A percentile compares a stretch with the other conserved stretches of the same genome.
These are phyloP conservation scores for Xenotilapia caudafasciata DNA, from an alignment of 2,113 vertebrate genomes.

Conservation along the genomic window DNA sequence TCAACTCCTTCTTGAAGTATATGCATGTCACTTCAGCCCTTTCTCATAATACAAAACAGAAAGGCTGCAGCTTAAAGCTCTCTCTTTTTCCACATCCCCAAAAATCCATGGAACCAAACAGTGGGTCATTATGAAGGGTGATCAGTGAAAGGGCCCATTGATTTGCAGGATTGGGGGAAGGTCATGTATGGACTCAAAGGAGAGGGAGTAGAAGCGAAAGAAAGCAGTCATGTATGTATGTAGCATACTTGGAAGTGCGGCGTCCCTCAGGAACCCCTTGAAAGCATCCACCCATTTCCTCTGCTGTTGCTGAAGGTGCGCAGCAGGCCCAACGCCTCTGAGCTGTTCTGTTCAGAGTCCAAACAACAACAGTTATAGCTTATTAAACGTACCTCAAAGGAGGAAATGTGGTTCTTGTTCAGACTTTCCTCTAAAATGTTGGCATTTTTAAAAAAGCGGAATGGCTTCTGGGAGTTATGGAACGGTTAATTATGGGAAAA, in stretches of 20 bases:
- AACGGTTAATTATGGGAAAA: conserved; percentile 1
- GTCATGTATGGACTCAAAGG: conserved; percentile 39
- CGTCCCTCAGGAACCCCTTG: conserved; percentile 22
- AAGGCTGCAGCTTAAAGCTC: conserved; percentile 28
- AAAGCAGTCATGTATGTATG: background rate
- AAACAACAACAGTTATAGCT: conserved; percentile 22
- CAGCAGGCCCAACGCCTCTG: background rate
- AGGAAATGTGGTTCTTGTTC: conserved; percentile 34
- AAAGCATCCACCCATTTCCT: conserved; percentile 61
- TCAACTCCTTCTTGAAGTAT: conserved; percentile 15
- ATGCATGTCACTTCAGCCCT: conserved; percentile 15
- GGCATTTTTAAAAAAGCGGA: background rate
- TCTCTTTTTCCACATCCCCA: conserved; percentile 41
- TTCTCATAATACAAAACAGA: conserved; percentile 47
- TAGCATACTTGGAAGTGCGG: conserved; percentile 20
- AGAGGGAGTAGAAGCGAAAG: conserved; percentile 2
- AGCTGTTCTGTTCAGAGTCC: conserved; percentile 9
- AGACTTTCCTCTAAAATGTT: conserved; percentile 7
- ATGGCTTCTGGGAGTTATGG: background rate
- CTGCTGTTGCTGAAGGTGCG: conserved; percentile 10
- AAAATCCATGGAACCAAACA: conserved; percentile 46
- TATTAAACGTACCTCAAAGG: conserved; percentile 1
- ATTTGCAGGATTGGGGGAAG: conserved; percentile 40
- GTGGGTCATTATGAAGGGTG: conserved; percentile 55
- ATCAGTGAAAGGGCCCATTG: conserved; percentile 68